Base-by-base conservation (phyloP, 2,113 vertebrate species). In the Oncorhynchus kisutch region DNA sequence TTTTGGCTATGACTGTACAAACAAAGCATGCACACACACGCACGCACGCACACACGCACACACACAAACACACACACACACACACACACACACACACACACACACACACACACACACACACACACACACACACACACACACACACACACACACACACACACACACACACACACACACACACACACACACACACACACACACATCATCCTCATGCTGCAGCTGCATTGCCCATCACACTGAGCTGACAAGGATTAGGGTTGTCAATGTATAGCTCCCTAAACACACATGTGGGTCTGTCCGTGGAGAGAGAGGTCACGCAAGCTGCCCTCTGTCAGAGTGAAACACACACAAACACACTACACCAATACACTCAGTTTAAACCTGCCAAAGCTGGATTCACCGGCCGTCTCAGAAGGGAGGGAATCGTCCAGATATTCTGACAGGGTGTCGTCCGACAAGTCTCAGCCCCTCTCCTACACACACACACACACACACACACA, bases 201-300 rank as follows among this genome's bases (percentile, higher is more conserved):
- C 64, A 25, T 2, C 12, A 29, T 25, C 31, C 16, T 69, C 2
- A 79, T 75, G 13, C 81, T 87, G 80, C 89, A 90, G 88, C 88
- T 91, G 88, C 82, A 88, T 75, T 71, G 73, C 86, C 85, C 78
- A 85, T 89, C 87, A 89, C 78, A 85, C 80, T 83, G 70, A 86
- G 84, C 89, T 91, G 88, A 88, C 86, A 85, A 79, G 87, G 89
- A 90, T 89, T 90, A 87, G 71, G 76, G 73, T 79, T 86, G 86
- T 89, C 88, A 86, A 84, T 77, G 74, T 82, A 75, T 71, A 75
- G 84, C 77, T 74, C 25, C 77, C 81, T 76, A 75, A 76, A 72
- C 75, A 54, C 70, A 78, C 57, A 62, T 45, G 9, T 45, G 39
- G 39, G 2, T 45, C 8, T 45, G 39, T 45, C 39, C 9, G 39